These are phyloP conservation scores for Hirtodrosophila histrioides DNA, from an alignment of 2,888 invertebrate genomes.

Conservation along the genomic window DNA sequence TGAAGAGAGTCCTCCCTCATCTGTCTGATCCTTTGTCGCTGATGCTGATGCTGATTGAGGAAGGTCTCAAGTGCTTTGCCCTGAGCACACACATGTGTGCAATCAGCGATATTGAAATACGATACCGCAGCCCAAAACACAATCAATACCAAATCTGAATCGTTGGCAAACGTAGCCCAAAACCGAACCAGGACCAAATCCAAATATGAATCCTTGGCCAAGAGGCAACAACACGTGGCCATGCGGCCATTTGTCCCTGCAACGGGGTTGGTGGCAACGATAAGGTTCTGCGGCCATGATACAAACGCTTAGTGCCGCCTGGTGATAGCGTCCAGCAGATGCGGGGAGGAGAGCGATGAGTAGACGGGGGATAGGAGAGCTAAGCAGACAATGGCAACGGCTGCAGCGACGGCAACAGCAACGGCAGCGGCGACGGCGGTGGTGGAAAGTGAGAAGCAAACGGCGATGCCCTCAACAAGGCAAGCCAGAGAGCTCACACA, in stretches of 20 bases:
- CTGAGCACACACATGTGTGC: constrained; percentile 18
- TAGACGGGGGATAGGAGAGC: neutral
- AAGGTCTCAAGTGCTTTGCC: constrained; percentile 40
- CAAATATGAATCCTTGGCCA: constrained; percentile 35
- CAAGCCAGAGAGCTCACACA: constrained; percentile 40
- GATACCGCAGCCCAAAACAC: constrained; percentile 54
- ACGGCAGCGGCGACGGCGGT: constrained; percentile 29
- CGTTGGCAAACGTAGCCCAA: constrained; percentile 2
- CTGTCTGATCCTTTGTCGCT: constrained; percentile 7
- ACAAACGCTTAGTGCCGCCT: constrained; percentile 59
- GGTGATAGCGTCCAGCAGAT: constrained; percentile 62
- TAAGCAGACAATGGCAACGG: constrained; percentile 31
- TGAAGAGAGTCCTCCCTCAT: neutral
- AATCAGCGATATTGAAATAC: constrained; percentile 66
- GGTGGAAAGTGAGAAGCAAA: constrained; percentile 67
- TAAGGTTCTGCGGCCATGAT: constrained; percentile 71
- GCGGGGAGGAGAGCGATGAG: constrained; percentile 10
- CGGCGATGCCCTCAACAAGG: constrained; percentile 54
- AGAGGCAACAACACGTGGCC: constrained; percentile 48
- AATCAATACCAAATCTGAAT: constrained; percentile 29
- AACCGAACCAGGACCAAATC: constrained; percentile 31
- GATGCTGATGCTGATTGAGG: constrained; percentile 24
- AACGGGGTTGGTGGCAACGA: constrained; percentile 50
- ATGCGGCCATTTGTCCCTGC: constrained; percentile 46
- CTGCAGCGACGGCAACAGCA: constrained; percentile 56